Base-by-base conservation (phyloP, 2,797 vertebrate species). In the Lycodopsis pacificus region DNA sequence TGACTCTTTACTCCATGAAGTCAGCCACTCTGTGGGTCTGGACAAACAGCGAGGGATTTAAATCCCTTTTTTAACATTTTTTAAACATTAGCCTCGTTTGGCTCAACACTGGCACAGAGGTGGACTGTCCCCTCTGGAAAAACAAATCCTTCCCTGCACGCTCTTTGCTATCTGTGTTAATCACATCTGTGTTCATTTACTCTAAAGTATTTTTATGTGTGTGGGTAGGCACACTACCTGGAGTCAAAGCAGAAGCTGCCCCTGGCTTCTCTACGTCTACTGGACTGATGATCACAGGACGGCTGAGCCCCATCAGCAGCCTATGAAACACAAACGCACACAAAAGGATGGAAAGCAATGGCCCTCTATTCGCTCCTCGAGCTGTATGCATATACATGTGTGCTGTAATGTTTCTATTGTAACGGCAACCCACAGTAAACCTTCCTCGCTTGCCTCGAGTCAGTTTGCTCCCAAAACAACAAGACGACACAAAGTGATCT, bases 221-320 rank as follows among this genome's bases (percentile, higher is more conserved):
- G 22, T 32, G 68, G n/a, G 74, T 63, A 3, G 27, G 62, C 27
- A 68, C 27, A 22, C 81, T 95, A 98, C 98, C 97, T 97, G 88
- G 97, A 96, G 90, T 99, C 97, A 90, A 99, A 99, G 94, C 98
- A 99, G 94, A 99, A 99, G 81, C 96, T 96, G 42, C 96, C 87
- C 80, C 96, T 95, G 58, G 94, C 94, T 30, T 97, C 95, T 20
- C 88, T 94, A 81, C 92, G 91, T 71, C 94, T 91, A 32, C 93
- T 87, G 92, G 79, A 89, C 91, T 89, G 93, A 77, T 93, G 95
- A 57, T 96, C 94, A 56, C 95, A 95, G 80, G 93, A 92, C 57
- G 90, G 89, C 84, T 95, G 90, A 76, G 90, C 93, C 56, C 94
- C 95, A 59, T 96, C 95, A 34, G 87, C 85, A 46, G 79, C 90